phyloP scores from a whole-genome alignment of 2,797 vertebrate species.

The Holocentrus rufus region DNA sequence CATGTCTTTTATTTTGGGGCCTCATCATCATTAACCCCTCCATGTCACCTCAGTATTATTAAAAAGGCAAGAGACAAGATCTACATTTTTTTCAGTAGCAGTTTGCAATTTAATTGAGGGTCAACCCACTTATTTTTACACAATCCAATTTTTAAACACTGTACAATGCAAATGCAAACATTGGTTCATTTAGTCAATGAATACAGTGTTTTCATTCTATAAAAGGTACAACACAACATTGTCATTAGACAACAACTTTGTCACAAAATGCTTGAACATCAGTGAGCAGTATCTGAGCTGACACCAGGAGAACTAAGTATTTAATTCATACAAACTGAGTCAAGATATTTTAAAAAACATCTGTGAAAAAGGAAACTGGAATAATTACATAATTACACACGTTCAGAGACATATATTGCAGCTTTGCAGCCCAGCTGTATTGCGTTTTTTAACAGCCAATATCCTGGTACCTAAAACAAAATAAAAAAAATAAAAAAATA shows the following conservation, averaged over 20 bases:
- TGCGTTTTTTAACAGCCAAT: constrained; percentile 86
- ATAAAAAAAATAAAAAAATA: constrained; percentile 26
- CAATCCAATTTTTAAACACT: constrained; percentile 1
- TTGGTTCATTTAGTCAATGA: neutral
- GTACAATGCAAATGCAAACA: constrained; percentile 12
- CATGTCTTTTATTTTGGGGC: no score
- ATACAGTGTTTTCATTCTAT: constrained; percentile 14
- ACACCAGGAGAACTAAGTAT: neutral
- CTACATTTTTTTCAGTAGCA: neutral
- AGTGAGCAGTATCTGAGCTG: constrained; percentile 1
- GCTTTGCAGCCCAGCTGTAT: constrained; percentile 94
- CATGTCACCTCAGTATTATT: no score
- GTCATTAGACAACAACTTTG: neutral
- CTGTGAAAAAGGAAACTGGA: neutral
- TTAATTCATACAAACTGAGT: constrained; percentile 25
- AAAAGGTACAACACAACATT: constrained; percentile 10
- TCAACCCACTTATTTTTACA: neutral
- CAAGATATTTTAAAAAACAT: constrained; percentile 36
- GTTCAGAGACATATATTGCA: constrained; percentile 92
- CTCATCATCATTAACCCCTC: no score
- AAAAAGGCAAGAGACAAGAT: neutral
- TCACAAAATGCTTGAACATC: constrained; percentile 26
- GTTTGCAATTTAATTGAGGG: constrained; percentile 16
- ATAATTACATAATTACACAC: constrained; percentile 78
- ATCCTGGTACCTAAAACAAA: constrained; percentile 88